Evolutionary conservation across 2,113 vertebrate species (phyloP).

Genomic region (Junco hyemalis): DNA sequence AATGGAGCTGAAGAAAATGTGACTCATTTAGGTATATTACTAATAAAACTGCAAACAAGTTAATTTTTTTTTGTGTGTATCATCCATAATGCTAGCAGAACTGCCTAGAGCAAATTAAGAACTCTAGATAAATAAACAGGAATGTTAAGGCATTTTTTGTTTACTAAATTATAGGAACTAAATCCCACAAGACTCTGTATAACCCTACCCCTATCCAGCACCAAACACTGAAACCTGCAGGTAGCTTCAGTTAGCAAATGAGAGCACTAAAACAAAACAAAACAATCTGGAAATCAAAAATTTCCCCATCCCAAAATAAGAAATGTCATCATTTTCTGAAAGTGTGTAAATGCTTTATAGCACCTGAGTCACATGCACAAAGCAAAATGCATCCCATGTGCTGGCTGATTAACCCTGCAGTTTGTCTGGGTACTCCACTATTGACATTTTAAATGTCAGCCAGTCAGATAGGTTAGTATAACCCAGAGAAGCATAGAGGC

Average conservation of each 20-base stretch:
- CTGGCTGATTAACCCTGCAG: neutral
- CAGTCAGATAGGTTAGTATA: neutral
- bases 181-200: neutral
- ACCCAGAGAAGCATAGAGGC: neutral
- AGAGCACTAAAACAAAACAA: neutral
- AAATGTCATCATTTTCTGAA: neutral
- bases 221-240: neutral
- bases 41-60: neutral
- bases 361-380: neutral
- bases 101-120: constrained; percentile 17
- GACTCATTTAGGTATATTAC: neutral
- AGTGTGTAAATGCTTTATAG: neutral
- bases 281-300: neutral
- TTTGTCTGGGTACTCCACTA: neutral
- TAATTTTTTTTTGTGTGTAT: neutral
- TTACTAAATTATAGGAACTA: neutral
- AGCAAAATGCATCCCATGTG: neutral
- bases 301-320: neutral
- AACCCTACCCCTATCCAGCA: neutral
- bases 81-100: neutral
- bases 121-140: constrained; percentile 13
- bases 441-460: neutral
- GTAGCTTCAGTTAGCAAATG: neutral
- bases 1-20: neutral
- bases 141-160: neutral